phyloP scores from a whole-genome alignment of 35 echinoderm and acorn worm species.

The Ptychodera flava region DNA sequence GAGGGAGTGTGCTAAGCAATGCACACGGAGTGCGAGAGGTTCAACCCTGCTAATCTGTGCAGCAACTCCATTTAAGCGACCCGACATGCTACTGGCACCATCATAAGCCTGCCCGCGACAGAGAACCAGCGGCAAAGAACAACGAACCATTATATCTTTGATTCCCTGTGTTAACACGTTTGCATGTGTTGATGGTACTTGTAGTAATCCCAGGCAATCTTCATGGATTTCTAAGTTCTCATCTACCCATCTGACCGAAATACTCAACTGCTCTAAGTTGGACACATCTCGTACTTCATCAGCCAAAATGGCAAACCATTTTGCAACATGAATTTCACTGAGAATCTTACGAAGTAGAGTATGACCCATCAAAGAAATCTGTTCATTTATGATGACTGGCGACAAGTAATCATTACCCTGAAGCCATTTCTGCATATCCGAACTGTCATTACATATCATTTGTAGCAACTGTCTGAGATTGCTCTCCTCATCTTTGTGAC shows the following conservation, averaged over 20 bases:
- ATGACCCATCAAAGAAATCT: constrained; percentile 10
- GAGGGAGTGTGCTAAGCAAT: constrained; percentile 39
- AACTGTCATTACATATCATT: background rate
- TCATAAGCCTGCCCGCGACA: constrained; percentile 59
- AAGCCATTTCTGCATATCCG: background rate
- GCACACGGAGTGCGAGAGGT: constrained; percentile 21
- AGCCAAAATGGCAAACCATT: constrained; percentile 20
- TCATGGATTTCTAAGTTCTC: constrained; percentile 14
- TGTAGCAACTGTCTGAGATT: constrained; percentile 14
- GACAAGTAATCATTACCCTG: constrained; percentile 11
- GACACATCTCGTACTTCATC: constrained; percentile 56
- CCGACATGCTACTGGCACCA: constrained; percentile 48
- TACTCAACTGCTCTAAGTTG: constrained; percentile 23
- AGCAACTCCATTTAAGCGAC: constrained; percentile 45
- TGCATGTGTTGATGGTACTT: constrained; percentile 25
- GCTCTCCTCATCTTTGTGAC: constrained; percentile 1
- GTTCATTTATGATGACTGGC: constrained; percentile 13
- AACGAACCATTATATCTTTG: constrained; percentile 13
- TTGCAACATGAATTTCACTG: background rate
- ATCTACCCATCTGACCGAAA: constrained; percentile 33
- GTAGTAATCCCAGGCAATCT: constrained; percentile 22
- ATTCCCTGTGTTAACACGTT: constrained; percentile 1
- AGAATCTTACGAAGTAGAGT: constrained; percentile 3
- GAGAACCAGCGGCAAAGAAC: constrained; percentile 27
- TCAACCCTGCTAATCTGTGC: constrained; percentile 43